Percentiles rank a stretch among this genome's conserved stretches.
Evolutionary conservation across 2,888 invertebrate species (phyloP).

Genomic region (Agrochola macilenta): DNA sequence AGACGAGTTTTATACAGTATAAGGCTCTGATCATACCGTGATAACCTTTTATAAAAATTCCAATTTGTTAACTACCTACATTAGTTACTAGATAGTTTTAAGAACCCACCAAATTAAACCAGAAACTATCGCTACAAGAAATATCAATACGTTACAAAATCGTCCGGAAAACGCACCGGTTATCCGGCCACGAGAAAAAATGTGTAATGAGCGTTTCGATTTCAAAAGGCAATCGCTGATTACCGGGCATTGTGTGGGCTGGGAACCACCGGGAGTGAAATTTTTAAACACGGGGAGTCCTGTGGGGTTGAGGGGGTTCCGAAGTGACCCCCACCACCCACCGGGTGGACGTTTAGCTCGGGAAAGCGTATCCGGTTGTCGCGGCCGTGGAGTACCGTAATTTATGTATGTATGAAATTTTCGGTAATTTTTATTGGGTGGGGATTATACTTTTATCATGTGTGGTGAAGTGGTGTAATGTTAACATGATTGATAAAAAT

Average conservation of each 20-base stretch:
- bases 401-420: slow-evolving; percentile 64
- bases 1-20: not conserved
- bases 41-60: too few relatives aligned
- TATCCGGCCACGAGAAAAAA: slow-evolving; percentile 70
- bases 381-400: slow-evolving; percentile 66
- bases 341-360: slow-evolving; percentile 70
- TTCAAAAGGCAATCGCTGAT: slow-evolving; percentile 90
- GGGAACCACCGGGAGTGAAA: slow-evolving; percentile 86
- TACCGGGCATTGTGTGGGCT: slow-evolving; percentile 84
- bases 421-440: slow-evolving; percentile 53
- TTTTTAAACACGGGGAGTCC: slow-evolving; percentile 84
- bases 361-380: slow-evolving; percentile 77
- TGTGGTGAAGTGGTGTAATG: not conserved
- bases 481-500: not conserved
- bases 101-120: not conserved
- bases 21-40: not conserved
- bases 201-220: slow-evolving; percentile 88
- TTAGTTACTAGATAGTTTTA: not conserved
- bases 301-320: slow-evolving; percentile 50
- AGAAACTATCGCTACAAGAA: slow-evolving; percentile 44
- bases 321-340: slow-evolving; percentile 58
- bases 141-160: slow-evolving; percentile 46
- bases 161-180: slow-evolving; percentile 59
- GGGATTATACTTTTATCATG: not conserved
- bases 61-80: not conserved